phyloP scores from a whole-genome alignment of 2,797 vertebrate genomes.

The Acanthurus lineatus region DNA sequence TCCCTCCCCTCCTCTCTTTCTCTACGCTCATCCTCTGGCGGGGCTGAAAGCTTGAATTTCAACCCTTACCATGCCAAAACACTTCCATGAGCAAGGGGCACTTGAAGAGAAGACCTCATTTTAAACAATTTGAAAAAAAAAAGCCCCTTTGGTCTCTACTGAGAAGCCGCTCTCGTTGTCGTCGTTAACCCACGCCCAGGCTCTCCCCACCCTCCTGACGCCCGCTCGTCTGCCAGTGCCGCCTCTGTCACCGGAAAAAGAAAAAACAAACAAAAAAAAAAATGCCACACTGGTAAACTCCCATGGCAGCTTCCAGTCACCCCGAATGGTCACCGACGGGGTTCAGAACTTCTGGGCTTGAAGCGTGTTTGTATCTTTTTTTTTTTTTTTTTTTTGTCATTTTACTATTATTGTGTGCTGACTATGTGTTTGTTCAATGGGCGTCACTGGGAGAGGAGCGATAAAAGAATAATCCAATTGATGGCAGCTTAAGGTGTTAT shows the following conservation, averaged over 20 bases:
- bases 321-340: slow-evolving; percentile 83
- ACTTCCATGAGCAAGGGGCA: slow-evolving; percentile 56
- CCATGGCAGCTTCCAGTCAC: slow-evolving; percentile 90
- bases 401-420: slow-evolving; percentile 68
- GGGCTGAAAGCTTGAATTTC: slow-evolving; percentile 45
- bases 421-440: slow-evolving; percentile 72
- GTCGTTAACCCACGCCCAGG: slow-evolving; percentile 49
- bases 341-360: slow-evolving; percentile 82
- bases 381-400: slow-evolving; percentile 50
- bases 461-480: slow-evolving; percentile 82
- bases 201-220: slow-evolving; percentile 41
- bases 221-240: slow-evolving; percentile 60
- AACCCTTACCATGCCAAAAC: slow-evolving; percentile 60
- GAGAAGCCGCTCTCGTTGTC: slow-evolving; percentile 44
- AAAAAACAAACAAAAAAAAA: background rate
- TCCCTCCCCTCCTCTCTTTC: background rate
- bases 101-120: slow-evolving; percentile 64
- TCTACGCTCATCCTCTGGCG: slow-evolving; percentile 29
- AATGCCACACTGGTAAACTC: slow-evolving; percentile 78
- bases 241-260: slow-evolving; percentile 21
- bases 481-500: slow-evolving; percentile 87
- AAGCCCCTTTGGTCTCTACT: slow-evolving; percentile 54
- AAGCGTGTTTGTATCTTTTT: slow-evolving; percentile 64
- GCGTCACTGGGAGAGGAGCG: slow-evolving; percentile 82
- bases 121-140: background rate